Conservation (phyloP, 2,888 invertebrate species). For the Eupithecia tripunctaria region DNA sequence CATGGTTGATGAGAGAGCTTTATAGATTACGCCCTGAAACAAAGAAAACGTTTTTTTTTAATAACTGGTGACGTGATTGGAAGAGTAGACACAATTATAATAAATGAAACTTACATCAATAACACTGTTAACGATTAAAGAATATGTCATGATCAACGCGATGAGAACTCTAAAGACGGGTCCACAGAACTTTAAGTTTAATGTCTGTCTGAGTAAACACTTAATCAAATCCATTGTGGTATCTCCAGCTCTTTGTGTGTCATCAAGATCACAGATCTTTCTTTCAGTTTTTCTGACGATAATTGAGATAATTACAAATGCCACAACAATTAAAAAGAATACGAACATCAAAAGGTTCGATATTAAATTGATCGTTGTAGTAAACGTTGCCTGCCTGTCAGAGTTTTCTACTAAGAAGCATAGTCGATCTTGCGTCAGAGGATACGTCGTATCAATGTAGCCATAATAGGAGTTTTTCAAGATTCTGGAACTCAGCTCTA, state of each 20-base stretch:
- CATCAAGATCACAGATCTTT: slow-evolving; percentile 54
- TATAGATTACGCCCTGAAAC: slow-evolving; percentile 75
- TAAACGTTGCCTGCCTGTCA: slow-evolving; percentile 76
- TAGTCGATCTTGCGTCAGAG: slow-evolving; percentile 80
- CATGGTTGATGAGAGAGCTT: slow-evolving; percentile 74
- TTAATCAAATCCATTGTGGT: slow-evolving; percentile 68
- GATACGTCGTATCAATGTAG: slow-evolving; percentile 81
- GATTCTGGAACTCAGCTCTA: slow-evolving; percentile 82
- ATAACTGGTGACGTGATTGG: neutral
- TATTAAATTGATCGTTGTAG: slow-evolving; percentile 69
- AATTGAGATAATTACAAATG: slow-evolving; percentile 59
- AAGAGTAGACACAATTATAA: neutral
- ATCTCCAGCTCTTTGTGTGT: slow-evolving; percentile 55
- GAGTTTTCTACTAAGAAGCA: slow-evolving; percentile 84
- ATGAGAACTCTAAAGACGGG: slow-evolving; percentile 66
- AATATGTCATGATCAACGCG: slow-evolving; percentile 68
- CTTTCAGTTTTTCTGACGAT: slow-evolving; percentile 63
- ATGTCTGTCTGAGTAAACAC: slow-evolving; percentile 76
- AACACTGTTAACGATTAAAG: slow-evolving; percentile 72
- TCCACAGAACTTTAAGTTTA: slow-evolving; percentile 68
- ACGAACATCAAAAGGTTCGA: slow-evolving; percentile 61
- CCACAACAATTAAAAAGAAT: slow-evolving; percentile 60
- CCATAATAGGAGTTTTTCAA: slow-evolving; percentile 78
- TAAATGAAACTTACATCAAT: slow-evolving; percentile 74
- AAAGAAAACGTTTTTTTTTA: slow-evolving; percentile 12